phyloP scores from a whole-genome alignment of 2,113 vertebrate genomes.

The Ptyas mucosa region DNA sequence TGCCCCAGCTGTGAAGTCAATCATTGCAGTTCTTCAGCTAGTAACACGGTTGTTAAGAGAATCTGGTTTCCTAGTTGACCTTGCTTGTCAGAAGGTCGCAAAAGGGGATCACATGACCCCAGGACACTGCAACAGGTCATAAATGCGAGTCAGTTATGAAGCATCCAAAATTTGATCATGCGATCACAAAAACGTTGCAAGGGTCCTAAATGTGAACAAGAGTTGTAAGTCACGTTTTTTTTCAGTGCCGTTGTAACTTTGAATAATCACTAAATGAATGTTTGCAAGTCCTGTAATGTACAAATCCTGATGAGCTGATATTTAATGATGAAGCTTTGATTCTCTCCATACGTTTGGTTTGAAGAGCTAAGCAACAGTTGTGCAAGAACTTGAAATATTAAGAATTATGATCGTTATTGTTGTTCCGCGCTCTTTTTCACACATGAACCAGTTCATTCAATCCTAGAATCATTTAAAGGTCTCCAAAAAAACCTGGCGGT shows the following conservation, averaged over 20 bases:
- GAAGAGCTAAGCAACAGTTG: background rate
- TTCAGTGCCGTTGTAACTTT: background rate
- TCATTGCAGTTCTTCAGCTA: background rate
- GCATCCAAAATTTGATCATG: background rate
- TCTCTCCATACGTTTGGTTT: background rate
- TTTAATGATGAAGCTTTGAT: background rate
- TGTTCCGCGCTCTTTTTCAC: background rate
- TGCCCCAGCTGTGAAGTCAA: background rate
- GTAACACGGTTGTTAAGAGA: background rate
- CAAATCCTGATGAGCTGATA: background rate
- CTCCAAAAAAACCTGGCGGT: background rate
- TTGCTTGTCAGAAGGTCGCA: background rate
- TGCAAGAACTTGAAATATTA: background rate
- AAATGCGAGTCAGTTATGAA: background rate
- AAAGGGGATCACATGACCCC: no score
- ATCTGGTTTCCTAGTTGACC: background rate
- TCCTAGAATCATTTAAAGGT: background rate
- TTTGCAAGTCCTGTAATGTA: background rate
- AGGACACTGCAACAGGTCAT: background rate
- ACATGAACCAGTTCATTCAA: background rate
- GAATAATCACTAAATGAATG: no score
- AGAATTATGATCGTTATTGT: background rate
- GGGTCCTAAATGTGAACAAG: background rate
- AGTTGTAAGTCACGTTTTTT: background rate
- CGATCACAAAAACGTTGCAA: background rate